Percentiles rank a stretch among this genome's conserved stretches.
Evolutionary conservation across 2,113 vertebrate species (phyloP).

Genomic region (Megaleporinus macrocephalus): DNA sequence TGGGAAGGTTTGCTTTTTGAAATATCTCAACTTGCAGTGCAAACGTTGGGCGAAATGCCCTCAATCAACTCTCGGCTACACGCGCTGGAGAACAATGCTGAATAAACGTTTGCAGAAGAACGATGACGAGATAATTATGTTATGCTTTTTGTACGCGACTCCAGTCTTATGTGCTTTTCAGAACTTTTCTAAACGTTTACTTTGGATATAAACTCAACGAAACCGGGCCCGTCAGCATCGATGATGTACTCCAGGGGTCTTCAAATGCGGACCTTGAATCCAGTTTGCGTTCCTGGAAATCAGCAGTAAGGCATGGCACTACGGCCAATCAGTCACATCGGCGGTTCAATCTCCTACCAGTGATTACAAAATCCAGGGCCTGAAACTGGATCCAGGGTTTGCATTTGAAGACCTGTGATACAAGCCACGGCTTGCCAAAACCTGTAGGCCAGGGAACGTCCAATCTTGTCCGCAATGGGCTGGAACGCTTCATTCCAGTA

Average conservation of each 20-base stretch:
- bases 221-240: background rate
- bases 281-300: too few species aligned
- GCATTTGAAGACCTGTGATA: too few species aligned
- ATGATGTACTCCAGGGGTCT: background rate
- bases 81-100: background rate
- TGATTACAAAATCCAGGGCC: too few species aligned
- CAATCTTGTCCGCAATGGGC: too few species aligned
- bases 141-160: background rate
- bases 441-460: too few species aligned
- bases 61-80: constrained; percentile 20
- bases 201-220: background rate
- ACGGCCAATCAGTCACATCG: background rate
- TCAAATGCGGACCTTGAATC: background rate
- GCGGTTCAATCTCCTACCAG: too few species aligned
- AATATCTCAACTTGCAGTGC: constrained; percentile 43
- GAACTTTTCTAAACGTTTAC: background rate
- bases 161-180: background rate
- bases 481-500: too few species aligned
- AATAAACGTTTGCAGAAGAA: background rate
- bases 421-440: too few species aligned
- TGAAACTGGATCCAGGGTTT: too few species aligned
- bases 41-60: constrained; percentile 53
- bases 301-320: background rate
- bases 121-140: background rate
- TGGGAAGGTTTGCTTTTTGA: constrained; percentile 57